Conservation (phyloP, 2,797 vertebrate species). For the Enteromius thamalakanensis region DNA sequence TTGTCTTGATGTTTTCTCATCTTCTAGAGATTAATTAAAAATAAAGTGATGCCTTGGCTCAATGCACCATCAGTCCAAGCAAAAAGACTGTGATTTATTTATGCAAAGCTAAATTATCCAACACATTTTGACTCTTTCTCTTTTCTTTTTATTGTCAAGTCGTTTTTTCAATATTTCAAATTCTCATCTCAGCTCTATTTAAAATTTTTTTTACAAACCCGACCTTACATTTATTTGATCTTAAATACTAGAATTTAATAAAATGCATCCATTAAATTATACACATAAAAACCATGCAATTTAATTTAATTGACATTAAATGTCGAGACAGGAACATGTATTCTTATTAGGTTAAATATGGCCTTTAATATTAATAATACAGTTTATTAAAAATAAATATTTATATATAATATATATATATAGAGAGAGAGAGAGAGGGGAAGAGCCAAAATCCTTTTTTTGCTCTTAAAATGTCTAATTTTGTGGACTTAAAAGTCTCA, state of each 20-base stretch:
- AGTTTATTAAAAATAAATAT: too few relatives aligned
- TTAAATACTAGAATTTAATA: background rate
- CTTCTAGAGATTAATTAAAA: background rate
- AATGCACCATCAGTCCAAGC: background rate
- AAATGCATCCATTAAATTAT: background rate
- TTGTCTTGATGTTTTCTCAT: constrained; percentile 1
- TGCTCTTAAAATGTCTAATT: background rate
- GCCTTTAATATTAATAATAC: background rate
- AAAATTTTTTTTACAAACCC: background rate
- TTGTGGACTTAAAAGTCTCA: background rate
- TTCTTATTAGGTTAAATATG: background rate
- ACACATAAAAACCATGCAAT: background rate
- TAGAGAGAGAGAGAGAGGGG: too few relatives aligned
- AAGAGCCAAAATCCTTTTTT: background rate
- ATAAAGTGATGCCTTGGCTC: background rate
- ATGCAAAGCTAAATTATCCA: background rate
- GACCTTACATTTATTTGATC: background rate
- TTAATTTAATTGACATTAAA: background rate
- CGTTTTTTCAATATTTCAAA: too few relatives aligned
- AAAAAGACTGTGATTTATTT: background rate
- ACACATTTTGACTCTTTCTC: background rate
- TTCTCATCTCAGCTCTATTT: too few relatives aligned
- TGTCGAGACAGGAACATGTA: background rate
- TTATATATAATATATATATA: too few relatives aligned
- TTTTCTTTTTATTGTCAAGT: background rate